Conservation (phyloP, 2,888 invertebrate genomes). For the Tetramorium bicarinatum region DNA sequence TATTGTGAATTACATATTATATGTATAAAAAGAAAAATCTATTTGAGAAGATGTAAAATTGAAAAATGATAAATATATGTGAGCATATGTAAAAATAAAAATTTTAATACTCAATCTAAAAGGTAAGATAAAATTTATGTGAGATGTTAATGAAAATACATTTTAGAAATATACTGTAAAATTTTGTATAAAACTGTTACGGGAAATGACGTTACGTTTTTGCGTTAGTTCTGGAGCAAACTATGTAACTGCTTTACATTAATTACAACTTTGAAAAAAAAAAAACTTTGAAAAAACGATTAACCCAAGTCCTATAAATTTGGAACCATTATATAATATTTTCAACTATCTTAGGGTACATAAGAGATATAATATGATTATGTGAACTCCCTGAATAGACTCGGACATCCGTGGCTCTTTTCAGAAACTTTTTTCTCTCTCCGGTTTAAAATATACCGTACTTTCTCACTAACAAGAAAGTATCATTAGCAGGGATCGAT, state of each 20-base stretch:
- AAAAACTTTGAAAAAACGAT: background rate
- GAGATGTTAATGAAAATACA: background rate
- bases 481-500: conserved; percentile 68
- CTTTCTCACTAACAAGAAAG: conserved; percentile 62
- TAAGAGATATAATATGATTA: conserved; percentile 44
- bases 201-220: background rate
- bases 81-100: background rate
- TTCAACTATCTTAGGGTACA: conserved; percentile 15
- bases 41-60: background rate
- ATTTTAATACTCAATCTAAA: background rate
- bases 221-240: background rate
- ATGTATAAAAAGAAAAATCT: conserved; percentile 9
- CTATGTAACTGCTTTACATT: conserved; percentile 14
- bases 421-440: conserved; percentile 21
- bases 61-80: background rate
- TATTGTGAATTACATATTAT: conserved; percentile 6
- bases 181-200: background rate
- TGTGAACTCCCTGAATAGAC: conserved; percentile 35
- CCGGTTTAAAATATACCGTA: conserved; percentile 56
- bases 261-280: conserved; percentile 13
- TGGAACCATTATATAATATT: conserved; percentile 28
- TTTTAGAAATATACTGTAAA: background rate
- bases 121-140: background rate
- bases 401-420: conserved; percentile 45
- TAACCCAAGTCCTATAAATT: conserved; percentile 21